Conservation (phyloP, 2,797 vertebrate species). For the Peromyscus melanophrys region DNA sequence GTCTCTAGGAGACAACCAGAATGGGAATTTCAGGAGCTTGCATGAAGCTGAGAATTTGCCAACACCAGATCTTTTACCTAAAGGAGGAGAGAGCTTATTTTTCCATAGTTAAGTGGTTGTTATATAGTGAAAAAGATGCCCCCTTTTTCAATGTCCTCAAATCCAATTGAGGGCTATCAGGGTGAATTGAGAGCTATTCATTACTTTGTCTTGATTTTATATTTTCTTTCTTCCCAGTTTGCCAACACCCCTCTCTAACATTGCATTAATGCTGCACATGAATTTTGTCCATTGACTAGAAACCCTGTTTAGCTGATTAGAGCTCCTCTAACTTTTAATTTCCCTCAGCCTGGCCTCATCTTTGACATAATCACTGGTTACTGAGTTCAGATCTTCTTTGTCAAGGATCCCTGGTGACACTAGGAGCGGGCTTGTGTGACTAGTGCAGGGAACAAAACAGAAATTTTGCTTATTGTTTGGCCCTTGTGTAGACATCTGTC, state of each 20-base stretch:
- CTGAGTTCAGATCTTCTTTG: slow-evolving; percentile 17
- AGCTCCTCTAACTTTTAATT: not conserved
- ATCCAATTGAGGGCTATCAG: slow-evolving; percentile 9
- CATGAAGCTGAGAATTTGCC: slow-evolving; percentile 42
- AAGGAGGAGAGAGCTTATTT: not conserved
- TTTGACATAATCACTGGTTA: slow-evolving; percentile 3
- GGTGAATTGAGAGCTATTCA: not conserved
- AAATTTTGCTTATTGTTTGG: slow-evolving; percentile 21
- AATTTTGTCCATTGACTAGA: not conserved
- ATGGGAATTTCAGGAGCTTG: slow-evolving; percentile 58
- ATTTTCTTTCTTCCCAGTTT: slow-evolving; percentile 30
- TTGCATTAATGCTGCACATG: not conserved
- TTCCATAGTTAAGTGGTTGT: not conserved
- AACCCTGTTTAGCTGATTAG: not conserved
- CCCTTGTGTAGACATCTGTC: not conserved
- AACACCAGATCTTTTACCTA: not conserved
- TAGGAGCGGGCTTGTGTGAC: not conserved
- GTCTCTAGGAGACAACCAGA: slow-evolving; percentile 62
- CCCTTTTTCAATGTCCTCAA: not conserved
- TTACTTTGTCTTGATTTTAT: not conserved
- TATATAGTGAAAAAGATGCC: not conserved
- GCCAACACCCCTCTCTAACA: not conserved
- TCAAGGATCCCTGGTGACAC: not conserved
- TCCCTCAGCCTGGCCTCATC: not conserved
- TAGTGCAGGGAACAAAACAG: not conserved